A percentile compares a stretch with the other conserved stretches of the same genome.
Evolutionary conservation across 2,888 invertebrate species (phyloP).

Genomic region (Aromia moschata): DNA sequence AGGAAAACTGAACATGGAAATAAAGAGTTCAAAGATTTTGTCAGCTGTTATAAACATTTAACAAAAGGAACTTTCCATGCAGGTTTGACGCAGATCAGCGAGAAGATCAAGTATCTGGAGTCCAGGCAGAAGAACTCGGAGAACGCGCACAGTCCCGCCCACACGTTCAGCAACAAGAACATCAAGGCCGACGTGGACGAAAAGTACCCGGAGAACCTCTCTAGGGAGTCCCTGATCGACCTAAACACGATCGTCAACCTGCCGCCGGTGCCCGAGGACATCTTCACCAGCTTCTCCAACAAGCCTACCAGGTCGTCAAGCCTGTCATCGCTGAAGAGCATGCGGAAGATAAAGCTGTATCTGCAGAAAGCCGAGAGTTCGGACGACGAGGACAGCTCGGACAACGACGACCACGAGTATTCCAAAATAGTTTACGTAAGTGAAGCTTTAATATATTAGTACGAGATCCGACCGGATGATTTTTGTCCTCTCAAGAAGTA

Average conservation of each 20-base stretch:
- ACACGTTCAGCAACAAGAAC: conserved; percentile 52
- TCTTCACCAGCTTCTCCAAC: conserved; percentile 60
- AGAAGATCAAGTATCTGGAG: conserved; percentile 53
- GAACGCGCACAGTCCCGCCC: conserved; percentile 44
- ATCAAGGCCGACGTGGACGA: conserved; percentile 63
- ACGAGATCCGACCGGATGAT: no score
- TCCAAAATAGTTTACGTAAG: conserved; percentile 45
- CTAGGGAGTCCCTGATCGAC: conserved; percentile 62
- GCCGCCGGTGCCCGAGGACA: conserved; percentile 64
- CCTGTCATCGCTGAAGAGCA: conserved; percentile 62
- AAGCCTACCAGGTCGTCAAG: conserved; percentile 62
- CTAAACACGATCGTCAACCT: conserved; percentile 61
- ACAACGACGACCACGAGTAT: conserved; percentile 57
- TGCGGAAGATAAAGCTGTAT: conserved; percentile 62
- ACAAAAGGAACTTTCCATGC: no score
- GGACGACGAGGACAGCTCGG: conserved; percentile 62
- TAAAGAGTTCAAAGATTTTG: no score
- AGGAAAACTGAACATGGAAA: no score
- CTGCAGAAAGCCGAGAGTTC: conserved; percentile 61
- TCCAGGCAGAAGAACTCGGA: conserved; percentile 39
- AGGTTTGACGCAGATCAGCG: conserved; percentile 49
- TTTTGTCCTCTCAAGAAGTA: no score
- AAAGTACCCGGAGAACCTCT: conserved; percentile 64
- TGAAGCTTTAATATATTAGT: no score
- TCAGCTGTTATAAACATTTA: no score